A percentile compares a stretch with the other conserved stretches of the same genome.
These are phyloP conservation scores for Pseudomyrmex cubaensis DNA, from an alignment of 1,140 invertebrate genomes.

Conservation along the genomic window DNA sequence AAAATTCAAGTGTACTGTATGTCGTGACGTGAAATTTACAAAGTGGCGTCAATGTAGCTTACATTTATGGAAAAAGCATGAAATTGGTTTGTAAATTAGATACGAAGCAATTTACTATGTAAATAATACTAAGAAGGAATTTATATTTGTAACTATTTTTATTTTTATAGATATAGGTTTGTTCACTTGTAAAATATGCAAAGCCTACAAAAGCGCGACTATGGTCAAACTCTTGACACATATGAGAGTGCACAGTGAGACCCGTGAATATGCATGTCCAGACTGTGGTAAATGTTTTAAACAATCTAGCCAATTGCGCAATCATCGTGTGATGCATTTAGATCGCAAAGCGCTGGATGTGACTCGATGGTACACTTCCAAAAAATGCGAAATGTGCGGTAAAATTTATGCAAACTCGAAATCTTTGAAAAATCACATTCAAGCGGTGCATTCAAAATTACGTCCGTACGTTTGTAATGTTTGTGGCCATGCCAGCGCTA, in stretches of 20 bases:
- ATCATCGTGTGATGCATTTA: constrained; percentile 87
- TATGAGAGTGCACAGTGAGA: constrained; percentile 87
- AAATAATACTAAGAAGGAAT: not conserved
- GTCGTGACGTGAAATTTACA: constrained; percentile 82
- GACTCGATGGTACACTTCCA: constrained; percentile 87
- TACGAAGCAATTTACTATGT: not conserved
- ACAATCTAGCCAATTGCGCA: constrained; percentile 87
- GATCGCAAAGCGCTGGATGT: constrained; percentile 81
- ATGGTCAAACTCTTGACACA: constrained; percentile 86
- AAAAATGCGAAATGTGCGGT: constrained; percentile 89
- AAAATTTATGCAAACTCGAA: constrained; percentile 91
- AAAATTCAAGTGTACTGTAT: constrained; percentile 85
- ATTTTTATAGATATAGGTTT: constrained; percentile 87
- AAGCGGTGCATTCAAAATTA: constrained; percentile 91
- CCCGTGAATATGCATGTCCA: constrained; percentile 86
- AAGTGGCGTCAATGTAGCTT: constrained; percentile 88
- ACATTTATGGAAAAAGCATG: constrained; percentile 90
- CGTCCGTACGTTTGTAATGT: constrained; percentile 92
- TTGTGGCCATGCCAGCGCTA: constrained; percentile 90
- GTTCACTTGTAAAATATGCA: constrained; percentile 88
- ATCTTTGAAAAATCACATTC: constrained; percentile 91
- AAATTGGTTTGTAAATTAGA: constrained; percentile 79
- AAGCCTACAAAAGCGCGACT: constrained; percentile 86
- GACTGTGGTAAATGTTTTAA: constrained; percentile 89
- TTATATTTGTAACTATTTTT: constrained; percentile 16